phyloP scores from a whole-genome alignment of 2,888 invertebrate genomes.

The Tanypteryx hageni region DNA sequence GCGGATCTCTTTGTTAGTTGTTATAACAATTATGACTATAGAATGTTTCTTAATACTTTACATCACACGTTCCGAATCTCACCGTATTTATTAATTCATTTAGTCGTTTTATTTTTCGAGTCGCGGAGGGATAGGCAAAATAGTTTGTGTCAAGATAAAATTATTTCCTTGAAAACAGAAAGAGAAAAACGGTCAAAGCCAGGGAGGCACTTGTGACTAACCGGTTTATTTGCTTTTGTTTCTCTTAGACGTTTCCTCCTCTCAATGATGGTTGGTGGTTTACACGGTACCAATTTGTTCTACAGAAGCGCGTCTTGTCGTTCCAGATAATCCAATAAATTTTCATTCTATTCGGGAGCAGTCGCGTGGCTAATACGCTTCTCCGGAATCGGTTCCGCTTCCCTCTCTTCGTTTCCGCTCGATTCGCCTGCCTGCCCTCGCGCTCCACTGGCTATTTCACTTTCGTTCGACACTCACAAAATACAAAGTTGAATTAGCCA shows the following conservation, averaged over 20 bases:
- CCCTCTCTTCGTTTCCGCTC: constrained; percentile 1
- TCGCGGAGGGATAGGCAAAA: too few relatives aligned
- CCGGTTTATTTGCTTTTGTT: too few relatives aligned
- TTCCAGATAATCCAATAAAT: constrained; percentile 32
- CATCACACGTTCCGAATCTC: too few relatives aligned
- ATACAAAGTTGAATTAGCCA: constrained; percentile 29
- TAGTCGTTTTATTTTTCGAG: too few relatives aligned
- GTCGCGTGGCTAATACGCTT: constrained; percentile 19
- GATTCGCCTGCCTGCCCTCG: background rate
- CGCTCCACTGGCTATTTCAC: constrained; percentile 20
- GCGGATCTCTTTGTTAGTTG: too few relatives aligned
- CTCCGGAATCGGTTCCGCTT: constrained; percentile 20
- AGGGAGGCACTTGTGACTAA: too few relatives aligned
- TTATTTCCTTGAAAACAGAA: too few relatives aligned
- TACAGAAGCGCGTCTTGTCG: constrained; percentile 32
- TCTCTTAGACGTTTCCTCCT: background rate
- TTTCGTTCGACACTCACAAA: constrained; percentile 20
- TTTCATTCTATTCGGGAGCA: constrained; percentile 29
- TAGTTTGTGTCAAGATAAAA: too few relatives aligned
- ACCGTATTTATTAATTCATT: too few relatives aligned
- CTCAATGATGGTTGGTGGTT: constrained; percentile 4
- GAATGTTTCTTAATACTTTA: too few relatives aligned
- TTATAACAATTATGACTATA: too few relatives aligned
- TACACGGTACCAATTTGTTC: constrained; percentile 1
- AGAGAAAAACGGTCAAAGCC: too few relatives aligned